A percentile compares a stretch with the other conserved stretches of the same genome.
Evolutionary conservation across 2,797 vertebrate genomes (phyloP).

Genomic region (Scolopax rusticola): DNA sequence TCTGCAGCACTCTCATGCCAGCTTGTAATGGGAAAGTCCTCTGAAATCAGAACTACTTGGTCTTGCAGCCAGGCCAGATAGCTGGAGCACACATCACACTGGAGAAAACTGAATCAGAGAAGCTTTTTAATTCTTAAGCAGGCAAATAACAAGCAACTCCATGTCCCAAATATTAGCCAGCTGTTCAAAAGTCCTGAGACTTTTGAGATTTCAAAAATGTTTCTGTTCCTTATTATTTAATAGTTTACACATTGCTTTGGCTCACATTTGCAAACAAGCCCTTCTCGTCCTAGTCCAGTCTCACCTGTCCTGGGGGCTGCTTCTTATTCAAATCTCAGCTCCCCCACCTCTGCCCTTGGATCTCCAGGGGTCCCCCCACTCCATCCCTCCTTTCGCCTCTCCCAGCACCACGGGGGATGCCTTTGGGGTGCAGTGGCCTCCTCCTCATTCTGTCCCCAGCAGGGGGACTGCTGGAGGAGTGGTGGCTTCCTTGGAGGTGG

Average conservation of each 20-base stretch:
- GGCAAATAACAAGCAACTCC: not conserved
- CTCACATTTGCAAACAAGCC: not conserved
- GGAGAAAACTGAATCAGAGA: not conserved
- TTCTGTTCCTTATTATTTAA: not conserved
- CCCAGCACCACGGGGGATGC: accelerated
- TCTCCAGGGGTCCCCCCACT: not conserved
- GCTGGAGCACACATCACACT: not conserved
- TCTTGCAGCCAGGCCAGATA: not conserved
- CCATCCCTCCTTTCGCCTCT: not conserved
- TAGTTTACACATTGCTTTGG: not conserved
- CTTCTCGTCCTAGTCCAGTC: not conserved
- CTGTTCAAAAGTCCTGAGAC: not conserved
- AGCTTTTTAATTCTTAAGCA: not conserved
- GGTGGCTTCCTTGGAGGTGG: not conserved
- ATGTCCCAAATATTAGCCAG: not conserved
- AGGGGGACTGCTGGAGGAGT: not conserved
- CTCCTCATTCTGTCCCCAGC: not conserved
- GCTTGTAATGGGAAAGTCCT: not conserved
- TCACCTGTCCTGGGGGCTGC: not conserved
- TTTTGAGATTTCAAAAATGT: not conserved
- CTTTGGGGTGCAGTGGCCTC: accelerated
- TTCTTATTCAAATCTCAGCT: not conserved
- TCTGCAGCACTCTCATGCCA: not conserved
- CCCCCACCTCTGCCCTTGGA: accelerated
- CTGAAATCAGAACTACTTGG: not conserved